Evolutionary conservation across 2,113 vertebrate genomes (phyloP), one percentile per base, ranked within the genome.

Genomic region (Anhinga rufa): DNA sequence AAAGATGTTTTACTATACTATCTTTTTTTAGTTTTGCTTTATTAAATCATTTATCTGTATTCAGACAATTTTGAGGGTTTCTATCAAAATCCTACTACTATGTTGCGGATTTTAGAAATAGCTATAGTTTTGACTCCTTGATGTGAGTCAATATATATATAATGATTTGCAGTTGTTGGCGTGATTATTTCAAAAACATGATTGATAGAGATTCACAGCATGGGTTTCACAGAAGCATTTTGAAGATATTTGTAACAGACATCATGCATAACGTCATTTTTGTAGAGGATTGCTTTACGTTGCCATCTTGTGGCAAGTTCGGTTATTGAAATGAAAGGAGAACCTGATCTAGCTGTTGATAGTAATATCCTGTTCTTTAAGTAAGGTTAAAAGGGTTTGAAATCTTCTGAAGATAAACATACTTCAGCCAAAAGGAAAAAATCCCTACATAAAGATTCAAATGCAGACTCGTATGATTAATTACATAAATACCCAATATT

Each of bases 231-330:
- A 34, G 81, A 88, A 92, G 21, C 70, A 85, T 58, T 68, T 92
- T 44, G 40, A 87, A 92, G 66, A 25, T 62, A 89, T 92, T 97
- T 94, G 72, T 61, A 89, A 79, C n/a, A 93, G 72, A 36, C 14
- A 38, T 71, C 34, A 36, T 32, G 19, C 49, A 55, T 40, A 64
- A 76, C 6, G 3, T 58, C 32, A 72, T 80, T 87, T 91, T 72
- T 64, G 52, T 7, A 68, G 83, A 94, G 79, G 36, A 80, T 86
- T 97, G 92, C 78, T 96, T 96, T 94, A 97, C 84, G 77, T 86
- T 97, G 97, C 97, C 97, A 98, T 97, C 97, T 75, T 97, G 96
- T 96, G 97, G 97, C 61, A 82, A 82, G 69, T 20, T 81, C 4
- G 0, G 20, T 46, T 42, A 69, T 78, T 65, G 71, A 92, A 82